Conservation (phyloP, 2,113 vertebrate species). For the Pipa parva region DNA sequence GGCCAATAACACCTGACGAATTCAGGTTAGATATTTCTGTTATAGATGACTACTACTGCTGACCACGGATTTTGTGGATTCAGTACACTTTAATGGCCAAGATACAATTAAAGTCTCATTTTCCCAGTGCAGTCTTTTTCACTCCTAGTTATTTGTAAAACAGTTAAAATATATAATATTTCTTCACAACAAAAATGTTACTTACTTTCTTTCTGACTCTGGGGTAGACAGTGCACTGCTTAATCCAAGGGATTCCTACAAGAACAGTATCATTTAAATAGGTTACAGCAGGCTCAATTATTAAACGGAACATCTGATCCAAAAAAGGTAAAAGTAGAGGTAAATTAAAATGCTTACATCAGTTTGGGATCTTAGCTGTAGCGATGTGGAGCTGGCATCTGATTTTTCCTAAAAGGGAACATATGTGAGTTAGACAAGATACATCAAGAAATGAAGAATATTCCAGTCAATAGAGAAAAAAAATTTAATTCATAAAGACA, state of each 20-base stretch:
- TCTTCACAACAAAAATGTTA: constrained; percentile 13
- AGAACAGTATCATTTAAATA: constrained; percentile 40
- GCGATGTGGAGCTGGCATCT: constrained; percentile 75
- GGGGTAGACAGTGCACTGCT: constrained; percentile 85
- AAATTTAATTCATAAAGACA: not conserved
- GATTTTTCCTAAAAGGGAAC: constrained; percentile 84
- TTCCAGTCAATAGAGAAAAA: constrained; percentile 41
- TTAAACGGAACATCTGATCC: not conserved
- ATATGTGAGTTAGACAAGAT: constrained; percentile 53
- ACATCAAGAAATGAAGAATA: constrained; percentile 47
- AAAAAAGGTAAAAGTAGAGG: not conserved
- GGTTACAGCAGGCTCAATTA: constrained; percentile 3
- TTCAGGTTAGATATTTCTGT: no score
- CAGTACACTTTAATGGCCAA: no score
- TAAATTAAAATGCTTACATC: constrained; percentile 72
- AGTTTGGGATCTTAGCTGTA: constrained; percentile 85
- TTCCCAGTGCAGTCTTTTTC: no score
- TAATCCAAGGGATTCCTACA: constrained; percentile 86
- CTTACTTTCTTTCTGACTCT: constrained; percentile 93
- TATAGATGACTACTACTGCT: no score
- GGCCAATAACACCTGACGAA: no score
- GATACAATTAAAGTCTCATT: no score
- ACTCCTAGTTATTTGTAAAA: no score
- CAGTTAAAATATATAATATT: not conserved
- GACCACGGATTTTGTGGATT: no score